Conservation (phyloP, 2,113 vertebrate genomes). For the Aplodontia rufa region DNA sequence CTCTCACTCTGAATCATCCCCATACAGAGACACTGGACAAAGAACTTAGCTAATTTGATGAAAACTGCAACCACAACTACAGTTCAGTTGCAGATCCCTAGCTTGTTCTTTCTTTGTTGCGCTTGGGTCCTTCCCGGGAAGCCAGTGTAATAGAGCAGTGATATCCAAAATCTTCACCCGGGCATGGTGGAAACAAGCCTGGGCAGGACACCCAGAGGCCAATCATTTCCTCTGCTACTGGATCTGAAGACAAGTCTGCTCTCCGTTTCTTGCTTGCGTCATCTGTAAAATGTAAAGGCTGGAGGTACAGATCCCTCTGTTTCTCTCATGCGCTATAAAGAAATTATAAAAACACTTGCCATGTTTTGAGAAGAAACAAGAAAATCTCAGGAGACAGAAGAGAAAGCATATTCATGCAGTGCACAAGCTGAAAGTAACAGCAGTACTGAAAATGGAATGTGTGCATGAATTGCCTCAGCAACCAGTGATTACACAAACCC, state of each 20-base stretch:
- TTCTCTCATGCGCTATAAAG: background rate
- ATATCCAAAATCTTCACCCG: background rate
- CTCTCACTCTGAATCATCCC: background rate
- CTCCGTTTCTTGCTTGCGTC: background rate
- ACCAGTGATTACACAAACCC: background rate
- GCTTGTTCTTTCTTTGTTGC: background rate
- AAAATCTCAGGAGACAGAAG: background rate
- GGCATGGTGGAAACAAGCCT: background rate
- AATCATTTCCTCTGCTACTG: background rate
- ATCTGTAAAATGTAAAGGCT: background rate
- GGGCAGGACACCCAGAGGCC: background rate
- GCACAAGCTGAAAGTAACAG: background rate
- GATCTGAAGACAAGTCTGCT: background rate
- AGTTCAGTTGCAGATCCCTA: background rate
- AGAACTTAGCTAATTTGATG: background rate
- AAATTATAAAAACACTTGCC: background rate
- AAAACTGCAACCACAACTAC: background rate
- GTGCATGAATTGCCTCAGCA: background rate
- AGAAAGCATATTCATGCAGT: background rate
- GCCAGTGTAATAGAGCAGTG: background rate
- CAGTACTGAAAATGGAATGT: background rate
- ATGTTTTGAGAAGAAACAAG: background rate
- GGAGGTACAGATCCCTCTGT: background rate
- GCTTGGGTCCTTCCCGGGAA: background rate
- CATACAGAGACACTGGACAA: background rate